Evolutionary conservation across 2,113 vertebrate genomes (phyloP).

Genomic region (Elephas maximus): DNA sequence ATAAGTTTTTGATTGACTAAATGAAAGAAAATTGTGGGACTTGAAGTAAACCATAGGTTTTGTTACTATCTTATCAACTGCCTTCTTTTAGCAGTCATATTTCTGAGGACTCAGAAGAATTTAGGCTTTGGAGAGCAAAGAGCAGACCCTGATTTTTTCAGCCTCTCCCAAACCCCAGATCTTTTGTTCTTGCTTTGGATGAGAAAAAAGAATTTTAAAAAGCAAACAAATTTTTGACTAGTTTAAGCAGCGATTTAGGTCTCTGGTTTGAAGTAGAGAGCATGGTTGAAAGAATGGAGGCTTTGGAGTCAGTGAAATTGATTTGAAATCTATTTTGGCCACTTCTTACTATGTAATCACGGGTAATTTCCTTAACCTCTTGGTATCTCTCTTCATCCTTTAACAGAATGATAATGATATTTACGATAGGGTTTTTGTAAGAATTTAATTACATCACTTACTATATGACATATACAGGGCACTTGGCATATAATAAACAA

Average conservation of each 20-base stretch:
- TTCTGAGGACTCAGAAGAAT: background rate
- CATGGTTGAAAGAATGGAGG: background rate
- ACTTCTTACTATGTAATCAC: background rate
- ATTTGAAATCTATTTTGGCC: conserved; percentile 43
- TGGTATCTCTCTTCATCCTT: conserved; percentile 12
- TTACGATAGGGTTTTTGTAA: background rate
- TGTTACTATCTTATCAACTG: background rate
- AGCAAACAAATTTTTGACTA: background rate
- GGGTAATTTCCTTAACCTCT: background rate
- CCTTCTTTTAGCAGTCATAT: background rate
- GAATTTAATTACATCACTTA: background rate
- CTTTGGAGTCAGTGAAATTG: background rate
- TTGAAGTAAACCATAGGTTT: background rate
- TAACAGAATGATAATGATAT: background rate
- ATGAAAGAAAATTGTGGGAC: background rate
- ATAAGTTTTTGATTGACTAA: background rate
- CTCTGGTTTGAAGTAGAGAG: background rate
- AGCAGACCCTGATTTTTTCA: background rate
- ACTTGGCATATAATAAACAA: background rate
- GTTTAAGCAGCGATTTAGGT: background rate
- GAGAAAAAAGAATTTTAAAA: conserved; percentile 23
- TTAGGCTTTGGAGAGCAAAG: background rate
- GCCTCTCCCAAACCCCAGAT: rapidly evolving
- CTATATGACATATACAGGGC: background rate
- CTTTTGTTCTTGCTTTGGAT: background rate